These are phyloP conservation scores for Oxytorus armatus DNA, from an alignment of 2,888 invertebrate species.

Conservation along the genomic window DNA sequence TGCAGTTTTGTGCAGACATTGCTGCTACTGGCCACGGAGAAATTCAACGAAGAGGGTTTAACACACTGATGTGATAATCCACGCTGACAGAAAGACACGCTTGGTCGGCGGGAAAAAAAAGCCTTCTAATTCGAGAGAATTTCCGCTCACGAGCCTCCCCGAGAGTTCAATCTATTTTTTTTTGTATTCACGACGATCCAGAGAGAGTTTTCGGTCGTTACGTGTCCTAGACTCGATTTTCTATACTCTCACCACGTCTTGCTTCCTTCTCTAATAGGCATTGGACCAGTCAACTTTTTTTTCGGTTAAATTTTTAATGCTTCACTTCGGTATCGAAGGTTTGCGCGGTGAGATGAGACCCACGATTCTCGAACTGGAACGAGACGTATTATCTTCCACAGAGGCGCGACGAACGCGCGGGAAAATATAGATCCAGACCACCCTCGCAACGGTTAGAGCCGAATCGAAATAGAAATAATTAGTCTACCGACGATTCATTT, in stretches of 20 bases:
- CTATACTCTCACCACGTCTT: slow-evolving; percentile 40
- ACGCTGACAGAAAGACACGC: slow-evolving; percentile 27
- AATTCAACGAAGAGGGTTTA: slow-evolving; percentile 56
- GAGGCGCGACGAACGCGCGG: slow-evolving; percentile 42
- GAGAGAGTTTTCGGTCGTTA: slow-evolving; percentile 46
- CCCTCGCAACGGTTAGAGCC: not conserved
- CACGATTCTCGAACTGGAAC: slow-evolving; percentile 33
- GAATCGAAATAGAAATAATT: not conserved
- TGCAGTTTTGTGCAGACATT: slow-evolving; percentile 44
- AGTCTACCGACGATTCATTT: not conserved
- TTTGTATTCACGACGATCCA: slow-evolving; percentile 16
- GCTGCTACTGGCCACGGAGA: slow-evolving; percentile 40
- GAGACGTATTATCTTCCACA: slow-evolving; percentile 34
- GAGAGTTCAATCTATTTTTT: slow-evolving; percentile 30
- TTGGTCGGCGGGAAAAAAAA: slow-evolving; percentile 31
- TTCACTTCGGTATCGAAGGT: slow-evolving; percentile 16
- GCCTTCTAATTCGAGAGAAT: slow-evolving; percentile 26
- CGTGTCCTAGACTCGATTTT: slow-evolving; percentile 39
- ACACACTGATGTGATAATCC: slow-evolving; percentile 40
- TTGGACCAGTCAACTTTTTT: slow-evolving; percentile 64
- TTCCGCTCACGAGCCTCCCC: slow-evolving; percentile 35
- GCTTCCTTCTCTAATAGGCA: slow-evolving; percentile 58
- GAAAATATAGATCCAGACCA: slow-evolving; percentile 41
- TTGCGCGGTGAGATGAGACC: slow-evolving; percentile 6
- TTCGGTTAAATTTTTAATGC: slow-evolving; percentile 62